Evolutionary conservation across 2,797 vertebrate species (phyloP), one percentile per base, ranked within the genome.

Genomic region (Apodemus agrarius): DNA sequence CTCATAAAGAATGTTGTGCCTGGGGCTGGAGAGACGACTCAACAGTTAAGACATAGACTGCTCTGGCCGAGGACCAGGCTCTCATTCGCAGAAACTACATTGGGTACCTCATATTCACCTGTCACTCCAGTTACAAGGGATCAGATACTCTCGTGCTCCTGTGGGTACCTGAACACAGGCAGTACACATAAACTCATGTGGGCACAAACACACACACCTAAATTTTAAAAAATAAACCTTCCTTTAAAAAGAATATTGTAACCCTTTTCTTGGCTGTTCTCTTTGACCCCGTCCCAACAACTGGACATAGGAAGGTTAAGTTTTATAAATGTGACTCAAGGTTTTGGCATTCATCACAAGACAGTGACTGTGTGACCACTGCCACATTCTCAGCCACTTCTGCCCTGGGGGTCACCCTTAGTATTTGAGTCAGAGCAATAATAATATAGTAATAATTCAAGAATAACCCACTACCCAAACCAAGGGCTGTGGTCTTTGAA

Each of bases 401-500:
- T 54, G 13, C 40, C 57, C 81, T 34, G 0, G 43, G 84, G 78
- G 63, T 69, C 80, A 85, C 69, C 89, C 57, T 31, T 46, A 76
- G 43, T 54, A 75, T 89, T 87, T 90, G 90, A 83, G 79, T 91
- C 46, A 10, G 49, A 93, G 81, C 61, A 78, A 37, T 9, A 21
- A 72, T 37, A 49, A 49, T 49, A 21, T 22, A 21, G 21, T 72
- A 79, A 95, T 22, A 49, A 40, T 49, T 96, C 61, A 83, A 82
- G 63, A 94, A 94, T 72, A 93, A 88, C 17, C 3, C 46, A 40
- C 87, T 90, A 61, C 67, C 26, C 67, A 81, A 89, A 90, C 72
- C 89, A 92, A 97, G 92, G 74, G 83, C 46, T 85, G n/a, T 3
- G 31, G 74, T 75, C 93, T 94, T 75, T 79, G 87, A 90, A 97